Conservation (phyloP, 92 coral and sea anemone species). For the Porites lobata region DNA sequence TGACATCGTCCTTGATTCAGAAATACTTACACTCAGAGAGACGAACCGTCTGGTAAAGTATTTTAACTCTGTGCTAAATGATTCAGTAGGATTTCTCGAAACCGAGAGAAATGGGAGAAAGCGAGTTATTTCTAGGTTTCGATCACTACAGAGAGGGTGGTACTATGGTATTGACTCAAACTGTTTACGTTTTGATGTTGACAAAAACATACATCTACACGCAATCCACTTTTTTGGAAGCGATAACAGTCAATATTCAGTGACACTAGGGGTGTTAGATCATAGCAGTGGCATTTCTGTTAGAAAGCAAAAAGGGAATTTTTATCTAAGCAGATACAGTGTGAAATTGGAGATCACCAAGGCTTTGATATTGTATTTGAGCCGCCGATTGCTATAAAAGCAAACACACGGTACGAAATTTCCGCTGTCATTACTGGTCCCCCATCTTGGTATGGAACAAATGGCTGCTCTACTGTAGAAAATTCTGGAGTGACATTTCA, state of each 20-base stretch:
- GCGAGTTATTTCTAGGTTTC: background rate
- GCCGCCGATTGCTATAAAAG: background rate
- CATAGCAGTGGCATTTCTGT: background rate
- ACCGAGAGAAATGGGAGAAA: background rate
- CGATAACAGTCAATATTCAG: background rate
- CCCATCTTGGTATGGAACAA: background rate
- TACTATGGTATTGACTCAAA: too few species aligned
- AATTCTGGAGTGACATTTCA: background rate
- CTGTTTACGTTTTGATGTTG: background rate
- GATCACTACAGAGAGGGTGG: background rate
- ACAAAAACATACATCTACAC: background rate
- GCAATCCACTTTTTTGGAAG: background rate
- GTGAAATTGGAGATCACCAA: background rate
- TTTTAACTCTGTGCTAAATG: background rate
- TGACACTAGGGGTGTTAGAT: background rate
- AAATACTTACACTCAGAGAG: constrained; percentile 6
- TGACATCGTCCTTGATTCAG: background rate
- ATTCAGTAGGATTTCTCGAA: background rate
- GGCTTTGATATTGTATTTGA: background rate
- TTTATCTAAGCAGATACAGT: background rate
- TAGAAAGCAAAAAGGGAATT: background rate
- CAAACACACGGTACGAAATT: background rate
- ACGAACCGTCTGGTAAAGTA: background rate
- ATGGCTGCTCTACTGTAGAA: background rate
- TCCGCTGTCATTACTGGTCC: background rate